Conservation (phyloP, 1,140 invertebrate species). For the Musca vetustissima region DNA sequence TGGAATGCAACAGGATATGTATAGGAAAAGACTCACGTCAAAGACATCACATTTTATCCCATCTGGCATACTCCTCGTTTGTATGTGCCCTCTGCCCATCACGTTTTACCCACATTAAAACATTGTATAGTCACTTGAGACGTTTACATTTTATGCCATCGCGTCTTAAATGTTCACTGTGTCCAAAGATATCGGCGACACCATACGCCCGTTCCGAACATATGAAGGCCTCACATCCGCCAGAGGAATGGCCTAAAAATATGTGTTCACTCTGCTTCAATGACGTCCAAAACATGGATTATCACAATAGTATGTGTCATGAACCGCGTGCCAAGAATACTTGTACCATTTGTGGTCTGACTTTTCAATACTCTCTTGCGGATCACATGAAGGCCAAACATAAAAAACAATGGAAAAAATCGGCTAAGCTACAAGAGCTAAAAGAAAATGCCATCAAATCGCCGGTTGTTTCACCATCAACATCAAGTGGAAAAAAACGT, state of each 20-base stretch:
- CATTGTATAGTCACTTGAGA: neutral
- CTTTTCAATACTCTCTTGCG: too few species aligned
- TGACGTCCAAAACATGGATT: neutral
- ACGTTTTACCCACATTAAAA: neutral
- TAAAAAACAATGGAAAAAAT: too few species aligned
- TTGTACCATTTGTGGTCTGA: neutral
- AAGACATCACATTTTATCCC: neutral
- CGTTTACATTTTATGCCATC: neutral
- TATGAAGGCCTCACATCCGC: neutral
- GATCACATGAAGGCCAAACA: too few species aligned
- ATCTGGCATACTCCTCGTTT: neutral
- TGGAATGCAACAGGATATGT: neutral
- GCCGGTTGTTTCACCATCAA: too few species aligned
- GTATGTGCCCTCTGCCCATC: neutral
- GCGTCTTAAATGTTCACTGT: neutral
- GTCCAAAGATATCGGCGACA: neutral
- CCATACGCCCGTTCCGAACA: neutral
- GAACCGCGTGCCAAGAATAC: neutral
- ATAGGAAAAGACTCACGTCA: too few species aligned
- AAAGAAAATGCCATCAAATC: too few species aligned
- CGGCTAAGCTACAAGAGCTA: too few species aligned
- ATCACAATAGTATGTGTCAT: neutral
- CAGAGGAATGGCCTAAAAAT: neutral
- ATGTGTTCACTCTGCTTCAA: slow-evolving; percentile 2
- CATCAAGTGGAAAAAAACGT: too few species aligned